phyloP scores from a whole-genome alignment of 2,113 vertebrate genomes.

The Holacanthus passer region DNA sequence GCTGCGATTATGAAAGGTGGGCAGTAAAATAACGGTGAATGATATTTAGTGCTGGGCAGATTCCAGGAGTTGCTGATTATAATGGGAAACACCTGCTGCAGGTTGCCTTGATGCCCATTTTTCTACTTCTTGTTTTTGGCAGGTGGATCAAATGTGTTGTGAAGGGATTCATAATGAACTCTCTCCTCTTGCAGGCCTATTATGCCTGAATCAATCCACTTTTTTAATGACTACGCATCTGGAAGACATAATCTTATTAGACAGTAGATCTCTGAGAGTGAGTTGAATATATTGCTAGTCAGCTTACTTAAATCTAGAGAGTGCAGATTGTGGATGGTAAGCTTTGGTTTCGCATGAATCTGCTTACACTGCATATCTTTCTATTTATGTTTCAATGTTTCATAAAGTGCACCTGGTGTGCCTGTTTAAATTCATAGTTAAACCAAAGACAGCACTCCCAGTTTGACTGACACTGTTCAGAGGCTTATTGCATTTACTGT shows the following conservation, averaged over 20 bases:
- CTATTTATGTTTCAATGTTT: neutral
- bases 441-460: neutral
- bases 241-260: neutral
- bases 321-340: neutral
- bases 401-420: neutral
- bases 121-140: slow-evolving; percentile 12
- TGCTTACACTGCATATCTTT: neutral
- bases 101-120: slow-evolving; percentile 2
- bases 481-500: neutral
- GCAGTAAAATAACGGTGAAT: neutral
- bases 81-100: slow-evolving; percentile 11
- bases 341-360: neutral
- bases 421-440: neutral
- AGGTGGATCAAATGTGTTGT: slow-evolving; percentile 1
- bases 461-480: neutral
- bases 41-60: slow-evolving; percentile 3
- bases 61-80: neutral
- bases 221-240: neutral
- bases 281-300: neutral
- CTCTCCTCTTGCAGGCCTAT: neutral
- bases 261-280: neutral
- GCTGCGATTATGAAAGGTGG: neutral
- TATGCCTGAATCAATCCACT: neutral
- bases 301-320: neutral
- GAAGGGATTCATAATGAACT: slow-evolving; percentile 4